A percentile compares a stretch with the other conserved stretches of the same genome.
Conservation (phyloP, 64 coral and sea anemone genomes). For the Dendronephthya gigantea region DNA sequence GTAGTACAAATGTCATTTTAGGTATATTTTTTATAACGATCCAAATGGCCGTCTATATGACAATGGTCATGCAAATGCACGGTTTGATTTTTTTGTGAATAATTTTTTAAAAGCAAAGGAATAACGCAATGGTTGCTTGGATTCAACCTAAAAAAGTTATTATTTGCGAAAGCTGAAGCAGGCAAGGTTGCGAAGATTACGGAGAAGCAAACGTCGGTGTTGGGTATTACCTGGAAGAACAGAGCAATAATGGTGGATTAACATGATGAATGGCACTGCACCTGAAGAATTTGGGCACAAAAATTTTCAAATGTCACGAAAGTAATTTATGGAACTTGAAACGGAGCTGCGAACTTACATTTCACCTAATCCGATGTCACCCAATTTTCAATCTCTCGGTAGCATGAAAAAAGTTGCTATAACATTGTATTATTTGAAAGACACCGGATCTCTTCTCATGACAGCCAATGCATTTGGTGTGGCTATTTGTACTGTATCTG, state of each 20-base stretch:
- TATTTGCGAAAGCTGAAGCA: not conserved
- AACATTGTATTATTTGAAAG: slow-evolving; percentile 11
- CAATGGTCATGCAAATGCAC: too few species aligned
- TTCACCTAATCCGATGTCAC: not conserved
- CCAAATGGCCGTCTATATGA: too few species aligned
- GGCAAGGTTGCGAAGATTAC: not conserved
- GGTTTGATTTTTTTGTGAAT: not conserved
- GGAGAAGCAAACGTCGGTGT: not conserved
- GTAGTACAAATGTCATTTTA: too few species aligned
- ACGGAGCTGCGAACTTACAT: not conserved
- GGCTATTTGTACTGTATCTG: slow-evolving; percentile 3
- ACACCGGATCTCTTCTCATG: slow-evolving; percentile 12
- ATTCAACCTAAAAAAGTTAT: not conserved
- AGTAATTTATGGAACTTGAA: not conserved
- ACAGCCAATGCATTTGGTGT: slow-evolving; percentile 34
- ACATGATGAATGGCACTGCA: not conserved
- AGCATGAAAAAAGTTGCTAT: slow-evolving; percentile 25
- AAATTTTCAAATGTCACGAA: not conserved
- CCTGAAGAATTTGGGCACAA: not conserved
- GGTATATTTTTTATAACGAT: too few species aligned
- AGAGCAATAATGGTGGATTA: not conserved
- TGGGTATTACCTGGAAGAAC: not conserved
- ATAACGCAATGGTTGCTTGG: not conserved
- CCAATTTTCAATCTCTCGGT: not conserved
- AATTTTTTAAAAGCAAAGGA: not conserved